These are phyloP conservation scores for Pandemis cinnamomeana DNA, from an alignment of 2,888 invertebrate species.

Conservation along the genomic window DNA sequence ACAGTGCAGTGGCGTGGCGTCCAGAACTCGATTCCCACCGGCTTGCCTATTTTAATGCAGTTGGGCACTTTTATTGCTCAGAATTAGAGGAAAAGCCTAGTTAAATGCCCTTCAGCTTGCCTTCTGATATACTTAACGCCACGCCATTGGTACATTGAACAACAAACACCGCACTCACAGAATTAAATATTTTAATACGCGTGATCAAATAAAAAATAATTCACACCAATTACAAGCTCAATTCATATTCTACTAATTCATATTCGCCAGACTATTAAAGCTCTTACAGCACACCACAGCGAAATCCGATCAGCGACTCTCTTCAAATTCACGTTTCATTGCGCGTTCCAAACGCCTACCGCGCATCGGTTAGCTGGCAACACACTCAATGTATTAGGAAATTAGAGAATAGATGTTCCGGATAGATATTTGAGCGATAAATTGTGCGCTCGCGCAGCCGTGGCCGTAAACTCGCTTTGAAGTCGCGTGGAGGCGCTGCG, in stretches of 20 bases:
- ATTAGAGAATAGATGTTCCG: neutral
- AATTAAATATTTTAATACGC: too few species aligned
- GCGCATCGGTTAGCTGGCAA: neutral
- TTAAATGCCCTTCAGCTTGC: too few species aligned
- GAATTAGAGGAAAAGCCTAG: too few species aligned
- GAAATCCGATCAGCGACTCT: neutral
- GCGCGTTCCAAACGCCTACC: neutral
- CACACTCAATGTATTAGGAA: neutral
- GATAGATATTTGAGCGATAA: slow-evolving; percentile 25
- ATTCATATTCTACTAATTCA: slow-evolving; percentile 26
- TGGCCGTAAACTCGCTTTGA: slow-evolving; percentile 31
- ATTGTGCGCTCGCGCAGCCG: slow-evolving; percentile 27
- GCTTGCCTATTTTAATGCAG: too few species aligned
- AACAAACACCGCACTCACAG: too few species aligned
- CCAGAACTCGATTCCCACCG: too few species aligned
- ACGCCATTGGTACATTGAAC: too few species aligned
- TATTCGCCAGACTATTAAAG: slow-evolving; percentile 19
- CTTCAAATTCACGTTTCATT: neutral
- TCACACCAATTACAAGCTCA: slow-evolving; percentile 29
- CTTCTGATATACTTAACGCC: too few species aligned
- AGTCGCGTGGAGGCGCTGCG: slow-evolving; percentile 27
- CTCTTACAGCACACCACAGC: neutral
- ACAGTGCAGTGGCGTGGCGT: too few species aligned
- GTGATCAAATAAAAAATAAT: slow-evolving; percentile 11
- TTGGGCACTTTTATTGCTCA: too few species aligned